A percentile compares a stretch with the other conserved stretches of the same genome.
These are phyloP conservation scores for Xestia ashworthii DNA, from an alignment of 2,888 invertebrate species.

Conservation along the genomic window DNA sequence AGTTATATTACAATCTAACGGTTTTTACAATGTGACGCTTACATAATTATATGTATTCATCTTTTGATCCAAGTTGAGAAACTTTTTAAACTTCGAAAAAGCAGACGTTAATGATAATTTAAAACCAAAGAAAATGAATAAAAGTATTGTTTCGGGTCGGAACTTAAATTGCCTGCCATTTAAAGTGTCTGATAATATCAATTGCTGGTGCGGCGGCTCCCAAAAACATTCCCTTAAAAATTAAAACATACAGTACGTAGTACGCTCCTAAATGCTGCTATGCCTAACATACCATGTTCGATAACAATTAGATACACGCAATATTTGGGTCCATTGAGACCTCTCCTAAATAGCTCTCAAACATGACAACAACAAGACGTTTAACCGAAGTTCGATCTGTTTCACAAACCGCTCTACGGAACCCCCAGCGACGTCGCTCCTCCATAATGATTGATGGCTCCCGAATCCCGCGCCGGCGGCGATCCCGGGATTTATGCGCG, in stretches of 20 bases:
- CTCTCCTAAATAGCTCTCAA: conserved; percentile 21
- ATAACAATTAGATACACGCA: conserved; percentile 7
- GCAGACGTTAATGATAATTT: not conserved
- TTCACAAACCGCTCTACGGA: conserved; percentile 61
- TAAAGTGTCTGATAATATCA: not conserved
- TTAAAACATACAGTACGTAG: not conserved
- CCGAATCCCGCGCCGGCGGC: conserved; percentile 89
- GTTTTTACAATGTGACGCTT: no score
- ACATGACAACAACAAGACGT: conserved; percentile 53
- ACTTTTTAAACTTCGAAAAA: not conserved
- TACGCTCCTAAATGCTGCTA: not conserved
- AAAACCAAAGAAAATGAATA: not conserved
- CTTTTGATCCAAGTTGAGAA: not conserved
- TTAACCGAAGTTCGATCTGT: conserved; percentile 62
- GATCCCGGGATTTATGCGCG: conserved; percentile 86
- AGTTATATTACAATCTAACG: no score
- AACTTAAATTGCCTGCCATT: not conserved
- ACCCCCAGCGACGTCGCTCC: conserved; percentile 83
- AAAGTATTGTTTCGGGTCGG: not conserved
- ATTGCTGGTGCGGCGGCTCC: not conserved
- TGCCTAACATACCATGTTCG: not conserved
- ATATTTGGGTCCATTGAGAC: conserved; percentile 13
- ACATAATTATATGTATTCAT: no score
- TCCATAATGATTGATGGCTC: conserved; percentile 87
- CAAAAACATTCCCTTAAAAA: not conserved